phyloP scores from a whole-genome alignment of 2,113 vertebrate genomes.

The Columba janthina region DNA sequence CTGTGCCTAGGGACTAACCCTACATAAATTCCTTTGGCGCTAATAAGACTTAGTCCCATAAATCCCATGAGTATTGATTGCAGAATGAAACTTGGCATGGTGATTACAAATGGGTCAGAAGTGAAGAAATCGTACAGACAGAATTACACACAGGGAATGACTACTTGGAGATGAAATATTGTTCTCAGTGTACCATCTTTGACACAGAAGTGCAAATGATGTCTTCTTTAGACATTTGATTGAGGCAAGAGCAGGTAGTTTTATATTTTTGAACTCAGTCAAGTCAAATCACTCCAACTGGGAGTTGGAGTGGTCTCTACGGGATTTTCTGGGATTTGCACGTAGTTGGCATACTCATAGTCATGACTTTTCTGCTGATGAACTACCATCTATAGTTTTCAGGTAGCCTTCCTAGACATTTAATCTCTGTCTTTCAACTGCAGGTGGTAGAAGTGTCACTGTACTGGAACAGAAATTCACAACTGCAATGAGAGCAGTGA shows the following conservation, averaged over 20 bases:
- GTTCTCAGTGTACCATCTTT: background rate
- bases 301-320: background rate
- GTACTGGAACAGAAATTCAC: background rate
- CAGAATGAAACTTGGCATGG: background rate
- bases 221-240: background rate
- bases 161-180: background rate
- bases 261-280: background rate
- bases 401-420: background rate
- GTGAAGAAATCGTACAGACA: background rate
- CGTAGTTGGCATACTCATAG: background rate
- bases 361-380: background rate
- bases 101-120: constrained; percentile 9
- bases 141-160: background rate
- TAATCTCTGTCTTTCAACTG: background rate
- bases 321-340: background rate
- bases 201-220: background rate
- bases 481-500: background rate
- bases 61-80: background rate
- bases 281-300: background rate
- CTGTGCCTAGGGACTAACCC: background rate
- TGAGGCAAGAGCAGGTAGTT: background rate
- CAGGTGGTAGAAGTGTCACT: background rate
- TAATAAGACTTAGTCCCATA: background rate
- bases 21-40: background rate
- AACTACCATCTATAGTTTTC: background rate